These are phyloP conservation scores for Phyllostomus hastatus DNA, from an alignment of 2,113 vertebrate genomes.

Conservation along the genomic window DNA sequence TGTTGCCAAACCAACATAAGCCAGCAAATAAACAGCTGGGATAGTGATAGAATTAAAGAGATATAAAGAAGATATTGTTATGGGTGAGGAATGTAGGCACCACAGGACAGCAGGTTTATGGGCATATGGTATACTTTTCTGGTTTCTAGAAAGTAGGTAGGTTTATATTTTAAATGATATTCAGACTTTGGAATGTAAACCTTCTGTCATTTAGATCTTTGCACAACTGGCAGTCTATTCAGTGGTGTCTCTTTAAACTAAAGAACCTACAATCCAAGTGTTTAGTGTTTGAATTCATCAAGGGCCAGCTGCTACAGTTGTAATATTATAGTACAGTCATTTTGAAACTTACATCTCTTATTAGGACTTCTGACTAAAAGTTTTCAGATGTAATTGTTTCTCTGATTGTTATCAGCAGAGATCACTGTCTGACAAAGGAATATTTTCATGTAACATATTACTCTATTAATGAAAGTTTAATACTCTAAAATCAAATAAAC, in stretches of 20 bases:
- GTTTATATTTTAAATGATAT: not conserved
- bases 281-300: not conserved
- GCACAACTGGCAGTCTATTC: not conserved
- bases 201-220: not conserved
- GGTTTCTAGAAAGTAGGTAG: not conserved
- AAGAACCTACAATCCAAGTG: not conserved
- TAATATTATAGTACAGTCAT: not conserved
- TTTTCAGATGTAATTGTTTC: not conserved
- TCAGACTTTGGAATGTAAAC: not conserved
- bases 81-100: not conserved
- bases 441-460: not conserved
- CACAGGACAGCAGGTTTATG: not conserved
- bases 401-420: not conserved
- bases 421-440: not conserved
- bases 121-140: not conserved
- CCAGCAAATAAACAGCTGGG: not conserved
- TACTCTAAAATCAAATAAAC: not conserved
- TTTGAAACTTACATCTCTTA: not conserved
- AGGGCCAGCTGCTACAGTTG: not conserved
- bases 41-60: not conserved
- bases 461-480: not conserved
- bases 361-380: not conserved
- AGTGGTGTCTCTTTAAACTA: not conserved
- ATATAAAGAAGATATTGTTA: not conserved
- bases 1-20: not conserved